Evolutionary conservation across 2,888 invertebrate genomes (phyloP).

Genomic region (Temnothorax rugatulus): DNA sequence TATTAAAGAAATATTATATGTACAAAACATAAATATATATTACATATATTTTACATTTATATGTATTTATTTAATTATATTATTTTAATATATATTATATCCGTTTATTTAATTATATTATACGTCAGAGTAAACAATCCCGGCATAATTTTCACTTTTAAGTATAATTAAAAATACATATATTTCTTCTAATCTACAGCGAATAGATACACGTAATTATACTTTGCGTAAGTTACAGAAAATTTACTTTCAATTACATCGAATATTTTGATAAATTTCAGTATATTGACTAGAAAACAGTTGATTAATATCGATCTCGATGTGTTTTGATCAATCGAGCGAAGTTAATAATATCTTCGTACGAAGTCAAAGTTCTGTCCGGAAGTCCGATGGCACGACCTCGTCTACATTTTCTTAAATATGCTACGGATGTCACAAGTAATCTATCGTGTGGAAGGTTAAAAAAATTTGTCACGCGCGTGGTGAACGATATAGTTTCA

Average conservation of each 20-base stretch:
- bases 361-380: slow-evolving; percentile 38
- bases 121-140: not conserved
- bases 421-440: slow-evolving; percentile 20
- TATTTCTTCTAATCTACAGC: not conserved
- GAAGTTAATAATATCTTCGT: slow-evolving; percentile 6
- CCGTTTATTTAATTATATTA: too few relatives aligned
- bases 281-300: not conserved
- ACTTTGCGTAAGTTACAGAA: not conserved
- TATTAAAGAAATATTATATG: not conserved
- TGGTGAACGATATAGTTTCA: not conserved
- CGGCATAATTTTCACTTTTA: not conserved
- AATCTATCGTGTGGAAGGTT: slow-evolving; percentile 27
- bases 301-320: not conserved
- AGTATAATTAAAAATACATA: not conserved
- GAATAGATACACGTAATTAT: not conserved
- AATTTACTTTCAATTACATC: not conserved
- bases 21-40: not conserved
- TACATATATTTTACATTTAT: not conserved
- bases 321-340: not conserved
- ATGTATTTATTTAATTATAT: not conserved
- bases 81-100: too few relatives aligned
- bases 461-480: slow-evolving; percentile 29
- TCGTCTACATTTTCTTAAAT: slow-evolving; percentile 22
- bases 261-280: not conserved
- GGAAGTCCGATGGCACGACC: slow-evolving; percentile 43